phyloP scores from a whole-genome alignment of 2,888 invertebrate genomes.

The Sesamia inferens region DNA sequence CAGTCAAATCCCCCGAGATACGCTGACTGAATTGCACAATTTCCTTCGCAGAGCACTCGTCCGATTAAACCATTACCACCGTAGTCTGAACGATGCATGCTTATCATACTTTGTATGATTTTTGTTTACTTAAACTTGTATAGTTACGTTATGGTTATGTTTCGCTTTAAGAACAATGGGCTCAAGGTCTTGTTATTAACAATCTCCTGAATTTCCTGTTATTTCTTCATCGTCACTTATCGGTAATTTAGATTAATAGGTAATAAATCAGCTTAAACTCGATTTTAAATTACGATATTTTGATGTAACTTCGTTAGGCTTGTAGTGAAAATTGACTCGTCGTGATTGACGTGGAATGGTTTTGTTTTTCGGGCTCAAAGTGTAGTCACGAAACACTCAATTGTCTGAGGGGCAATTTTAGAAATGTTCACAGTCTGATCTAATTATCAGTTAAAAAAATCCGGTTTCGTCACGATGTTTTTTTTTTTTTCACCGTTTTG shows the following conservation, averaged over 20 bases:
- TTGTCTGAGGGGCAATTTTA: neutral
- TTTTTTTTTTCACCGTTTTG: no score
- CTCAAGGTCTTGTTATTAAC: constrained; percentile 29
- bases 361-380: neutral
- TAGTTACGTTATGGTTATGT: constrained; percentile 40
- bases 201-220: constrained; percentile 42
- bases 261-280: constrained; percentile 1
- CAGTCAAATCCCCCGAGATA: constrained; percentile 20
- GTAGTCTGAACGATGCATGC: constrained; percentile 27
- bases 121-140: constrained; percentile 29
- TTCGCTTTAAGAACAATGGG: constrained; percentile 26
- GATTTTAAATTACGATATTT: constrained; percentile 5
- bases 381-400: neutral
- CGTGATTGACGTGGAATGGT: neutral
- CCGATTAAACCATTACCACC: constrained; percentile 48
- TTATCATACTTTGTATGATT: constrained; percentile 5
- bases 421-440: no score
- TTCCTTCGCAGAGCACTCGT: constrained; percentile 46
- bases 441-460: no score
- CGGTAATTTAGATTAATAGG: constrained; percentile 11
- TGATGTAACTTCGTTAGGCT: neutral
- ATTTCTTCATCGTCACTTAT: constrained; percentile 33
- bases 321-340: neutral
- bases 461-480: no score
- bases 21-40: constrained; percentile 49